Percentiles rank a stretch among this genome's conserved stretches.
These are phyloP conservation scores for Chelon labrosus DNA, from an alignment of 2,797 vertebrate genomes.

Conservation along the genomic window DNA sequence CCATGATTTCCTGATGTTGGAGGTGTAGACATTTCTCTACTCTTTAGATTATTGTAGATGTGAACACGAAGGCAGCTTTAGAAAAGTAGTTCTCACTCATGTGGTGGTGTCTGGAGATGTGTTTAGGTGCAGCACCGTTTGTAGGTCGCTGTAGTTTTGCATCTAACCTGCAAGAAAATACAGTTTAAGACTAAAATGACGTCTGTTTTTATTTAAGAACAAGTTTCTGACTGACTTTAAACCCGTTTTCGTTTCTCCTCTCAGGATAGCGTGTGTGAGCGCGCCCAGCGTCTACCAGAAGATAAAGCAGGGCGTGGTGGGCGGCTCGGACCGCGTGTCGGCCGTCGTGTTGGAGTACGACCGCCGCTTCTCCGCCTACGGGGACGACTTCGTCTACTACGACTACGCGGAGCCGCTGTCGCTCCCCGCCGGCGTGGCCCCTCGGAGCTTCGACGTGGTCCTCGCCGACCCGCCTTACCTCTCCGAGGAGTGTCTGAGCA, in stretches of 20 bases:
- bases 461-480: slow-evolving; percentile 95
- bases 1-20: too few relatives aligned
- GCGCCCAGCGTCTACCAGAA: slow-evolving; percentile 96
- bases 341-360: slow-evolving; percentile 91
- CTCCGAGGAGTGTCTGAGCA: slow-evolving; percentile 93
- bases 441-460: slow-evolving; percentile 92
- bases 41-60: too few relatives aligned
- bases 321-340: slow-evolving; percentile 65
- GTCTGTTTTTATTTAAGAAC: too few relatives aligned
- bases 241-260: not conserved
- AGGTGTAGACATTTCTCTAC: too few relatives aligned
- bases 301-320: slow-evolving; percentile 84
- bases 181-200: too few relatives aligned
- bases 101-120: too few relatives aligned
- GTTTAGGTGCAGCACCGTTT: too few relatives aligned
- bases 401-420: slow-evolving; percentile 92
- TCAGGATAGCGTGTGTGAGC: slow-evolving; percentile 94
- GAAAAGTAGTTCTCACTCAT: too few relatives aligned
- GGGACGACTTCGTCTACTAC: slow-evolving; percentile 94
- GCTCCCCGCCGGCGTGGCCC: slow-evolving; percentile 76
- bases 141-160: too few relatives aligned
- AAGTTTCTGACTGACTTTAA: not conserved
- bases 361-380: slow-evolving; percentile 90
- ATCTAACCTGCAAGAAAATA: too few relatives aligned
- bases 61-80: too few relatives aligned